Base-by-base conservation (phyloP, 1,140 invertebrate genomes). In the Belonocnema kinseyi region DNA sequence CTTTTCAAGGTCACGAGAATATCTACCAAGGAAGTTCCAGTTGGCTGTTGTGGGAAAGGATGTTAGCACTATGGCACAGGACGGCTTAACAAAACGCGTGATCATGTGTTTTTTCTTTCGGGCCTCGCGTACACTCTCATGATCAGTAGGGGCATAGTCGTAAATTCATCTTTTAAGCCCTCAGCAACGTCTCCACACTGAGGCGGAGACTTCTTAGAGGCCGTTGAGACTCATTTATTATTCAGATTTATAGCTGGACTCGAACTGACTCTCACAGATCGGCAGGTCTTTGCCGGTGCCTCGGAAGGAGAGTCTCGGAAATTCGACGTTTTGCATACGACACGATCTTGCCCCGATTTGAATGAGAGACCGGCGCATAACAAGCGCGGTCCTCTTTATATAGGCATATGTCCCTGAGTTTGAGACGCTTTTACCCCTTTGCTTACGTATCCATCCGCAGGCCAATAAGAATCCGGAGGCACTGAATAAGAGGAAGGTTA, bases 301-400 rank as follows among this genome's bases (percentile, higher is more conserved):
- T 77, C 54, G 76, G 80, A 77, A 54, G 73, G 80, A 82, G 78
- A 76, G 72, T 61, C 80, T 84, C 76, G 85, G 81, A 91, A 90
- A 91, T 91, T 91, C 90, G 88, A 91, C 88, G 89, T 90, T 91
- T 91, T 91, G 88, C 90, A 91, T 91, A 91, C 90, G 89, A 91
- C 89, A 91, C 89, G 88, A 91, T 90, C 89, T 89, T 87, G 81
- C 82, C 76, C 82, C 84, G 87, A 88, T 90, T 88, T 83, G 85
- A 90, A 89, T 85, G 88, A 87, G 85, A 85, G 85, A 83, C 82
- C 82, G 82, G 81, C 84, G 83, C 85, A 87, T 89, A 90, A 90
- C 88, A 90, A 90, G 88, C 84, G 82, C 84, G 85, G 81, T 83
- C 76, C 83, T 76, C 84, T 85, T 85, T 86, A 84, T 86, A 86